Base-by-base conservation (phyloP, 1,140 invertebrate genomes). In the Pissodes strobi region DNA sequence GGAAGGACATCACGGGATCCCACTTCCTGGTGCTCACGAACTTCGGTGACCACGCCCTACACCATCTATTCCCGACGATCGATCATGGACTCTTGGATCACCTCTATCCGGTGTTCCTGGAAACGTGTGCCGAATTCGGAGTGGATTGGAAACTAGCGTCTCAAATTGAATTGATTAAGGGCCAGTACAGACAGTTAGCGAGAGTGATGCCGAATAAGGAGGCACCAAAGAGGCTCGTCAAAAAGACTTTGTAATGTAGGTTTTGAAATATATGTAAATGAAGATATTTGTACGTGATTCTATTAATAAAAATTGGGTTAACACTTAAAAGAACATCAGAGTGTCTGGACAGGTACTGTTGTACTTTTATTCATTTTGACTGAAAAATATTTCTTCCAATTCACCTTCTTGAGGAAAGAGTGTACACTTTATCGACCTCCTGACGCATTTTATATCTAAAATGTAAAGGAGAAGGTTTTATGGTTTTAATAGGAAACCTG, bases 31-130 rank as follows among this genome's bases (percentile, higher is more conserved):
- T 84, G 0, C 69, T 92, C 22, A 88, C 87, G 0, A 83, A 85
- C 64, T 94, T 91, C 64, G 92, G 91, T 5, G 85, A 88, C 27
- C 92, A 94, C 73, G 78, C 79, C 1, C 78, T 93, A 0, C 91
- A 94, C 74, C 92, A 94, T 80, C 78, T 94, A 0, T 86, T 94
- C 66, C 92, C 91, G 0, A 91, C 90, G 0, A 72, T 94, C n/a
- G 91, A 93, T 74, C 91, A 93, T 68, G 85, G 83, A 0, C 83
- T 87, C 48, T 78, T 94, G 21, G 78, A 82, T 1, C 75, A 85
- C 17, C 78, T 92, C 8, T 81, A 87, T 68, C 84, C 86, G 0
- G 77, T 86, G 1, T 85, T 92, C 25, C 68, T 86, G 12, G 74
- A 90, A 69, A 88, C 87, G 0, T 87, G 88, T 56, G 73, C 85